A percentile compares a stretch with the other conserved stretches of the same genome.
phyloP scores from a whole-genome alignment of 2,888 invertebrate species.

The Ochlodes sylvanus region DNA sequence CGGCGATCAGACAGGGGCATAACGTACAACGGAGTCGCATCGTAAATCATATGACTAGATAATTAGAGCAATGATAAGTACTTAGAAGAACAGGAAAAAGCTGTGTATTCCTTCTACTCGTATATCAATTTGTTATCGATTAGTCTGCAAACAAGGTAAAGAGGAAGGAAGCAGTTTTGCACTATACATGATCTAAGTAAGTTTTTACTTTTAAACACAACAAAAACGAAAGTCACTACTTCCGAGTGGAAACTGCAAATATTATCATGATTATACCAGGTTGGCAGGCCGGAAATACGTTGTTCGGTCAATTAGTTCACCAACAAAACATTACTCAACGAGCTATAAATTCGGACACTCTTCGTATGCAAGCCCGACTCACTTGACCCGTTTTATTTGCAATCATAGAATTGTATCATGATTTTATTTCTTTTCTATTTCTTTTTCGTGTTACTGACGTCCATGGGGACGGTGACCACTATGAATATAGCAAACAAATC shows the following conservation, averaged over 20 bases:
- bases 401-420: too few relatives aligned
- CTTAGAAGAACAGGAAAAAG: conserved; percentile 20
- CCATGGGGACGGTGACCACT: too few relatives aligned
- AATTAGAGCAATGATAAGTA: conserved; percentile 21
- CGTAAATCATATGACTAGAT: conserved; percentile 29
- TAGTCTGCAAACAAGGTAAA: not conserved
- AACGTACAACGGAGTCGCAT: not conserved
- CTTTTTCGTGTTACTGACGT: too few relatives aligned
- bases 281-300: too few relatives aligned
- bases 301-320: too few relatives aligned
- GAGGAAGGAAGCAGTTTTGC: not conserved
- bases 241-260: not conserved
- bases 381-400: too few relatives aligned
- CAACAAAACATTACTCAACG: too few relatives aligned
- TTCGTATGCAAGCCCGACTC: too few relatives aligned
- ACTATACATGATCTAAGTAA: not conserved
- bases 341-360: too few relatives aligned
- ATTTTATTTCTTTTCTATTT: too few relatives aligned
- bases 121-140: conserved; percentile 1
- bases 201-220: not conserved
- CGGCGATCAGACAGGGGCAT: conserved; percentile 1
- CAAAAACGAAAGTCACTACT: not conserved
- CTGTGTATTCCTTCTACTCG: conserved; percentile 14
- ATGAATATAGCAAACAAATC: too few relatives aligned
- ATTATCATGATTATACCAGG: not conserved